These are phyloP conservation scores for Thermophis baileyi DNA, from an alignment of 2,113 vertebrate species.

Conservation along the genomic window DNA sequence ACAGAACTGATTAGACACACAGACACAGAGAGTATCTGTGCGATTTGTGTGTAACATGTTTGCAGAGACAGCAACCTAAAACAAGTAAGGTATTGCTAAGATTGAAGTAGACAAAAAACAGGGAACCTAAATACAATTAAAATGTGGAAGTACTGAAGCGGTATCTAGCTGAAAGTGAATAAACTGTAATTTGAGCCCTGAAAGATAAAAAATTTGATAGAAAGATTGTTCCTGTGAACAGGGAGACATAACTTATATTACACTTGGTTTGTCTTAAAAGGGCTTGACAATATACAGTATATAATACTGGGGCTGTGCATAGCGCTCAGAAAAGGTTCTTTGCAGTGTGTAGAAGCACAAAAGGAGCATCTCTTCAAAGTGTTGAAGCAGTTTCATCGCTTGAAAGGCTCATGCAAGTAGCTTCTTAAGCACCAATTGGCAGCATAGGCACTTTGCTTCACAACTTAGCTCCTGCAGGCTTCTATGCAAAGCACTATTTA, in stretches of 20 bases:
- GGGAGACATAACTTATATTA: neutral
- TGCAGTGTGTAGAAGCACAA: neutral
- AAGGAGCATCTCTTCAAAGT: neutral
- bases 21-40: neutral
- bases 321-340: neutral
- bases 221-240: neutral
- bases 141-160: neutral
- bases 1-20: neutral
- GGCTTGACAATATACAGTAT: neutral
- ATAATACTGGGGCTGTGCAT: neutral
- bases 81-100: neutral
- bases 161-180: neutral
- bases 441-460: neutral
- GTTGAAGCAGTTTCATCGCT: neutral
- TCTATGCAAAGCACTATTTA: neutral
- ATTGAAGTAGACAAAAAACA: neutral
- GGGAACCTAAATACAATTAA: neutral
- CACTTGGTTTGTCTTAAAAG: neutral
- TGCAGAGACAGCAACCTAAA: neutral
- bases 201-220: neutral
- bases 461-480: neutral
- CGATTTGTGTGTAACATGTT: neutral
- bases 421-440: neutral
- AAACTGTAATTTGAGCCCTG: neutral
- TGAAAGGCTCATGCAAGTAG: neutral